These are phyloP conservation scores for Hippotragus niger DNA, from an alignment of 2,113 vertebrate genomes.

Conservation along the genomic window DNA sequence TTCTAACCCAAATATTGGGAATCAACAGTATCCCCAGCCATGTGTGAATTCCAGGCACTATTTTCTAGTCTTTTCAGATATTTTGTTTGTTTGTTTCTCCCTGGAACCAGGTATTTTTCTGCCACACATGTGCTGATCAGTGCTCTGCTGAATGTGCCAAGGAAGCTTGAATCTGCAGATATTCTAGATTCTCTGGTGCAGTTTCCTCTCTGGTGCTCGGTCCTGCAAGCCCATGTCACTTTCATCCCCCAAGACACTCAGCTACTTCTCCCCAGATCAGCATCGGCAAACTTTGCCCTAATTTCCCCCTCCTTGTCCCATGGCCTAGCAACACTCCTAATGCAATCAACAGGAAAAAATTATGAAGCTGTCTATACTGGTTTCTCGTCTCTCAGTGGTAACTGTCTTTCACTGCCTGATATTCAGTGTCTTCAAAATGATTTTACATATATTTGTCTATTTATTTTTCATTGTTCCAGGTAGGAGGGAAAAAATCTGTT, in stretches of 20 bases:
- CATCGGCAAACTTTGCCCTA: background rate
- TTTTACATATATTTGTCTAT: background rate
- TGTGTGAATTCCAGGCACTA: background rate
- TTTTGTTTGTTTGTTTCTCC: background rate
- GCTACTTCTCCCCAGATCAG: background rate
- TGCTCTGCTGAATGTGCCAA: background rate
- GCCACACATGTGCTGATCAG: background rate
- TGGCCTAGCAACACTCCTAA: background rate
- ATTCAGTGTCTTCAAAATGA: background rate
- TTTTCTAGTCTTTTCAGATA: background rate
- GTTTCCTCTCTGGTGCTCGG: background rate
- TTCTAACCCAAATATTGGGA: background rate
- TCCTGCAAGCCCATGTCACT: background rate
- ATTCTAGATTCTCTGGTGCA: background rate
- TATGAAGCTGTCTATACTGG: background rate
- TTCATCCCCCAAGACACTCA: background rate
- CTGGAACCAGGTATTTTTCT: background rate
- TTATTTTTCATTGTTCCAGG: background rate
- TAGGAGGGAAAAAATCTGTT: background rate
- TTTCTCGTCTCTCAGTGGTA: background rate
- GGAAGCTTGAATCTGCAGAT: background rate
- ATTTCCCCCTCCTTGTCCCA: background rate
- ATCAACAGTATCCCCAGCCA: background rate
- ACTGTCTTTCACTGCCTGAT: background rate
- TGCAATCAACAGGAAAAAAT: background rate